Base-by-base conservation (phyloP, 1,140 invertebrate genomes). In the Eurosta solidaginis region DNA sequence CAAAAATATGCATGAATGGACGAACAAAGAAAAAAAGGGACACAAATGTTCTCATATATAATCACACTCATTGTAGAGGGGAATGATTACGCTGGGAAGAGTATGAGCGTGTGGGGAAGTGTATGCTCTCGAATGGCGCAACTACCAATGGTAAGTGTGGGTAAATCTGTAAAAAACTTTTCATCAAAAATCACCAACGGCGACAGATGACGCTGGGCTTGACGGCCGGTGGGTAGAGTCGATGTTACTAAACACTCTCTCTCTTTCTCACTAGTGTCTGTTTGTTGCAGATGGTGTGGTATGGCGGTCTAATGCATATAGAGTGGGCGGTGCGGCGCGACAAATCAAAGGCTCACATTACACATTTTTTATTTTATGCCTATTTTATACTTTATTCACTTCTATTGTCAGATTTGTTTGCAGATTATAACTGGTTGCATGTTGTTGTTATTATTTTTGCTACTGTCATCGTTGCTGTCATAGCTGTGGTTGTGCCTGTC, bases 151-250 rank as follows among this genome's bases (percentile, higher is more conserved):
- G 22, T 0, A 12, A 6, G 33, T 6, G 29, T 1, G 33, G 54
- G 27, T 9, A n/a, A 76, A 76, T 77, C 68, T 73, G 77, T 77
- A 29, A 77, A 77, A n/a, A 77, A 73, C 25, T 77, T 77, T 77
- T 77, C 77, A 77, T 77, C 77, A 77, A 77, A 77, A 77, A 77
- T 77, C 77, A 77, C 77, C 77, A 73, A 77, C 77, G 59, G 17
- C 33, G 49, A 29, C 74, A 45, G 74, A 49, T n/a, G 74, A 20
- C 33, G 40, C 33, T 33, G 33, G 17, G 33, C 5, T 4, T 59
- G 54, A n/a, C 40, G 59, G 54, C 3, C 40, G 59, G 22, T n/a
- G n/a, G n/a, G n/a, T n/a, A n/a, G n/a, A n/a, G n/a, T n/a, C n/a
- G n/a, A n/a, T n/a, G n/a, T n/a, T n/a, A n/a, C n/a, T n/a, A n/a